Conservation (phyloP, 2,797 vertebrate species). For the Crypturellus tataupa region DNA sequence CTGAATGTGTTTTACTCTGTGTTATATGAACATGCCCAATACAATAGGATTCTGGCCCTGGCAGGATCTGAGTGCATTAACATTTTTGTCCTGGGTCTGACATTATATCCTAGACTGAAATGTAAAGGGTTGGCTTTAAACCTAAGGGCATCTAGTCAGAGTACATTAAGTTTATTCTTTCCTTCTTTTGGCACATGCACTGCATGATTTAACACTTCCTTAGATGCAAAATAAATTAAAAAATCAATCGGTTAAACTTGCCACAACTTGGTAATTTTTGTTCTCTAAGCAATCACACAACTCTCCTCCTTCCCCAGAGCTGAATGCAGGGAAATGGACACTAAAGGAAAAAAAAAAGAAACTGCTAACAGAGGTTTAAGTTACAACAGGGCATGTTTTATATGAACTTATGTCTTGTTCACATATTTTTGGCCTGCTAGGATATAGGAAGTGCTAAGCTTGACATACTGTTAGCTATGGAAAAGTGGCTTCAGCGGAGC, state of each 20-base stretch:
- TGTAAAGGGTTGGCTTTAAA: background rate
- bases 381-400: background rate
- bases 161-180: background rate
- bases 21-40: background rate
- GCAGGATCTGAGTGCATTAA: background rate
- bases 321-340: background rate
- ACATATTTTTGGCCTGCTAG: background rate
- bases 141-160: background rate
- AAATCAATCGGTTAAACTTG: constrained; percentile 4
- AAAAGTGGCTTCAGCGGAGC: background rate
- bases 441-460: background rate
- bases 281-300: background rate
- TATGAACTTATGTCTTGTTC: background rate
- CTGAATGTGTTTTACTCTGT: background rate
- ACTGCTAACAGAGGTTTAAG: background rate
- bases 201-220: constrained; percentile 2
- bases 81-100: background rate
- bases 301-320: background rate
- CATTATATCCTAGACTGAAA: background rate
- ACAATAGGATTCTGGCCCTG: background rate
- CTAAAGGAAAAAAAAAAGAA: background rate
- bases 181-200: background rate
- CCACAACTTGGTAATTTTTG: background rate
- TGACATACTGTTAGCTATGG: background rate
- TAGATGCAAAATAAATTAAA: constrained; percentile 27